Conservation (phyloP, 2,797 vertebrate genomes). For the Poeciliopsis paucimaculata region DNA sequence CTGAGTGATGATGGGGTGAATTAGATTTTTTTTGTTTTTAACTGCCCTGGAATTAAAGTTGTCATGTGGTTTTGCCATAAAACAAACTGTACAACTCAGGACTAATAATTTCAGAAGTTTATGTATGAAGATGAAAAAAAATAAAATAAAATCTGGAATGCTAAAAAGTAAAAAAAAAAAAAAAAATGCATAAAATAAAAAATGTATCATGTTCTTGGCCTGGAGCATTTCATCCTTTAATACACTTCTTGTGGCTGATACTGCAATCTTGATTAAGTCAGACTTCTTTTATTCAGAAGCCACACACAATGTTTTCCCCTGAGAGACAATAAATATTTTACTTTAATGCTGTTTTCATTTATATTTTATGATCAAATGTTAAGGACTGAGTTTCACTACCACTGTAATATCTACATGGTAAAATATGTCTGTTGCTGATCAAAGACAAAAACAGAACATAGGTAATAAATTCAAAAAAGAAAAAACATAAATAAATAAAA, state of each 20-base stretch:
- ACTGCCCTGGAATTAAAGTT: neutral
- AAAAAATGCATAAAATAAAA: neutral
- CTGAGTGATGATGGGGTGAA: neutral
- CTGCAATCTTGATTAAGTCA: neutral
- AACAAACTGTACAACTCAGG: neutral
- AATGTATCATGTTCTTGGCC: neutral
- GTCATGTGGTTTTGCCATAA: neutral
- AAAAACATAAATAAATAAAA: neutral
- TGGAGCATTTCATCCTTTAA: neutral
- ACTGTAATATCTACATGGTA: neutral
- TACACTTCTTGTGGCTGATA: neutral
- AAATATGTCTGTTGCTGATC: neutral
- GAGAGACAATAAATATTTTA: slow-evolving; percentile 40
- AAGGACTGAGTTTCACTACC: slow-evolving; percentile 15
- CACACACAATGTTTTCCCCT: slow-evolving; percentile 19
- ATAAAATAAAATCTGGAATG: neutral
- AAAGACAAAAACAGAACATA: neutral
- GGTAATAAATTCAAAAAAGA: neutral
- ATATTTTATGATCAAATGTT: slow-evolving; percentile 25
- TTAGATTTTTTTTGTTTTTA: neutral
- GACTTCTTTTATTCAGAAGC: slow-evolving; percentile 3
- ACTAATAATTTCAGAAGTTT: neutral
- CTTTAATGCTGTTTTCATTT: slow-evolving; percentile 25
- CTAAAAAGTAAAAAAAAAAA: neutral
- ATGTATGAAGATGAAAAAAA: neutral